A percentile compares a stretch with the other conserved stretches of the same genome.
Evolutionary conservation across 2,888 invertebrate species (phyloP).

Genomic region (Drosophila paucipuncta): DNA sequence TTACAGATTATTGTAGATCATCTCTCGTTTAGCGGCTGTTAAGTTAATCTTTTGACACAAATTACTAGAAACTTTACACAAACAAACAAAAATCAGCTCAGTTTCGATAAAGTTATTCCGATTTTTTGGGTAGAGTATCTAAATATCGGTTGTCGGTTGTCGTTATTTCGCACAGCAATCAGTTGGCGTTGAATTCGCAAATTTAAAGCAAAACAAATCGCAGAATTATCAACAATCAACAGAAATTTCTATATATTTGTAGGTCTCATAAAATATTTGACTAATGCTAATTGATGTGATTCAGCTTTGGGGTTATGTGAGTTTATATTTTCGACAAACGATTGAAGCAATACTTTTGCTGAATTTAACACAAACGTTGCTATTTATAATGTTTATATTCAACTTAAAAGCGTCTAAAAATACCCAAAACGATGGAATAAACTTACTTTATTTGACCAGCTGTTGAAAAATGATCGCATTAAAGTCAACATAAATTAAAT

Average conservation of each 20-base stretch:
- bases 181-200: constrained; percentile 40
- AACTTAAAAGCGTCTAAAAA: constrained; percentile 56
- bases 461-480: constrained; percentile 64
- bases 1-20: not conserved
- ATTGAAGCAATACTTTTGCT: constrained; percentile 8
- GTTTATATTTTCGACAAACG: constrained; percentile 18
- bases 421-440: constrained; percentile 57
- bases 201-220: constrained; percentile 58
- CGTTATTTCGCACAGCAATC: not conserved
- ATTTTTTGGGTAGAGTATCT: constrained; percentile 5
- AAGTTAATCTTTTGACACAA: not conserved
- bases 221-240: constrained; percentile 18
- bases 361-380: constrained; percentile 40
- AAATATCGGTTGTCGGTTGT: not conserved
- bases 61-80: not conserved
- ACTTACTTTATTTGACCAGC: constrained; percentile 62
- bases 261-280: constrained; percentile 35
- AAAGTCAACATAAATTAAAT: constrained; percentile 69
- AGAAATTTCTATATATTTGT: constrained; percentile 2
- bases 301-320: constrained; percentile 42
- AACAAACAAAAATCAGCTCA: not conserved
- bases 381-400: constrained; percentile 36
- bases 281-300: constrained; percentile 48
- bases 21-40: not conserved
- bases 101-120: not conserved